These are phyloP conservation scores for Oscheius myriophilus DNA, from an alignment of 2,888 invertebrate genomes.

Conservation along the genomic window DNA sequence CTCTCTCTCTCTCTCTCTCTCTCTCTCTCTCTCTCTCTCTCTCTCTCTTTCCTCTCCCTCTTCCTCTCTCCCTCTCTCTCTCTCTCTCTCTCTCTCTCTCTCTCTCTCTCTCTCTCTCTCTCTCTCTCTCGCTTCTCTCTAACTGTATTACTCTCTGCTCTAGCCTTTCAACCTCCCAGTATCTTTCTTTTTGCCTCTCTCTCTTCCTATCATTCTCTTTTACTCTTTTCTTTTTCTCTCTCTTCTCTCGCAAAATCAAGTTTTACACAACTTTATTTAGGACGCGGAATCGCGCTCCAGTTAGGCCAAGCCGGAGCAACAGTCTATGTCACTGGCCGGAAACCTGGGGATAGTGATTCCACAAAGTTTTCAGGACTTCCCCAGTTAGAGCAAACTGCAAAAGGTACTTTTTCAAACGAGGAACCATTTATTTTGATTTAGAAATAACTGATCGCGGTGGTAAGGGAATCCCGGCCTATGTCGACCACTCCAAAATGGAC, in stretches of 20 bases:
- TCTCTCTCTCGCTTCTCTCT: no score
- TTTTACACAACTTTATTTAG: conserved; percentile 30
- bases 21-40: no score
- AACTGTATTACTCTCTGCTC: no score
- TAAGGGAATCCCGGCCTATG: conserved; percentile 42
- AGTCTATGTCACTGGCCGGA: conserved; percentile 55
- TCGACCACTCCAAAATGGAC: conserved; percentile 51
- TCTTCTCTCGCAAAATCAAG: not conserved
- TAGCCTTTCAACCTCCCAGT: no score
- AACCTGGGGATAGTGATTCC: conserved; percentile 35
- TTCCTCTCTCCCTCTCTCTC: no score
- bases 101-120: no score
- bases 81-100: no score
- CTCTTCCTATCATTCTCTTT: no score
- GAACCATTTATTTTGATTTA: not conserved
- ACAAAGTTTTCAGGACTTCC: conserved; percentile 37
- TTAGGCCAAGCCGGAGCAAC: conserved; percentile 57
- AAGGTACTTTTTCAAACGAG: conserved; percentile 44
- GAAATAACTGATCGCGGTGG: conserved; percentile 50
- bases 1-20: no score
- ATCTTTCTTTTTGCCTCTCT: no score
- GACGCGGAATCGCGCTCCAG: conserved; percentile 57
- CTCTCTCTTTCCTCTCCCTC: no score
- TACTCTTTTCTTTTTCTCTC: no score
- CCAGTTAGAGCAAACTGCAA: conserved; percentile 58